Percentiles rank a stretch among this genome's conserved stretches.
Evolutionary conservation across 2,113 vertebrate genomes (phyloP).

Genomic region (Seriola aureovittata): DNA sequence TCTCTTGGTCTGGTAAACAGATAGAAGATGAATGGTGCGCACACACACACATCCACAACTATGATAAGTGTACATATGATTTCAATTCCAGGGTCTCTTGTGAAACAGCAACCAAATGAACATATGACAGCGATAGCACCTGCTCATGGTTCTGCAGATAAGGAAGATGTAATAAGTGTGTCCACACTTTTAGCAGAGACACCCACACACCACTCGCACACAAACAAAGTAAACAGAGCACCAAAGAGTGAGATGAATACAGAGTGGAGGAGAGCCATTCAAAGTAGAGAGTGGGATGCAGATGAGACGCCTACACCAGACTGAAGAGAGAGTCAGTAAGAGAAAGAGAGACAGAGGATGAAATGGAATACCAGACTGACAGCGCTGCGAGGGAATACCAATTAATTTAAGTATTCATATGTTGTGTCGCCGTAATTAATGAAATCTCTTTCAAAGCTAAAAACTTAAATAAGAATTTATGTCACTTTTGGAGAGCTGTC

Average conservation of each 20-base stretch:
- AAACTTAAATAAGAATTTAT: background rate
- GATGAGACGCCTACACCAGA: conserved; percentile 76
- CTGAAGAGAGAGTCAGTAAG: conserved; percentile 36
- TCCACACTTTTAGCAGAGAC: conserved; percentile 57
- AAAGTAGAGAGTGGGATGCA: conserved; percentile 73
- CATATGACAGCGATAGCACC: conserved; percentile 60
- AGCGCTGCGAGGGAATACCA: conserved; percentile 51
- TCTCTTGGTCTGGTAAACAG: conserved; percentile 38
- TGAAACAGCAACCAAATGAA: conserved; percentile 62
- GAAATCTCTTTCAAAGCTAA: conserved; percentile 10
- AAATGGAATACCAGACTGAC: conserved; percentile 40
- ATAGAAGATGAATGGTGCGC: conserved; percentile 23
- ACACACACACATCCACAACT: conserved; percentile 5
- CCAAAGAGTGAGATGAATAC: conserved; percentile 71
- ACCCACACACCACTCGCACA: conserved; percentile 42
- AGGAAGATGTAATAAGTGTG: conserved; percentile 72
- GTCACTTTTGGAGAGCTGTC: background rate
- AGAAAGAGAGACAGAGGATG: conserved; percentile 31
- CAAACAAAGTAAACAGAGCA: conserved; percentile 64
- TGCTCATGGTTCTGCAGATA: conserved; percentile 70
- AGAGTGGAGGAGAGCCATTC: conserved; percentile 71
- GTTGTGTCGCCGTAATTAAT: conserved; percentile 52
- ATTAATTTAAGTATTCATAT: conserved; percentile 54
- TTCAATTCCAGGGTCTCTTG: conserved; percentile 46
- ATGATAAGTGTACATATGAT: conserved; percentile 28